Base-by-base conservation (phyloP, 1,140 invertebrate genomes). In the Zaprionus tsacasi region DNA sequence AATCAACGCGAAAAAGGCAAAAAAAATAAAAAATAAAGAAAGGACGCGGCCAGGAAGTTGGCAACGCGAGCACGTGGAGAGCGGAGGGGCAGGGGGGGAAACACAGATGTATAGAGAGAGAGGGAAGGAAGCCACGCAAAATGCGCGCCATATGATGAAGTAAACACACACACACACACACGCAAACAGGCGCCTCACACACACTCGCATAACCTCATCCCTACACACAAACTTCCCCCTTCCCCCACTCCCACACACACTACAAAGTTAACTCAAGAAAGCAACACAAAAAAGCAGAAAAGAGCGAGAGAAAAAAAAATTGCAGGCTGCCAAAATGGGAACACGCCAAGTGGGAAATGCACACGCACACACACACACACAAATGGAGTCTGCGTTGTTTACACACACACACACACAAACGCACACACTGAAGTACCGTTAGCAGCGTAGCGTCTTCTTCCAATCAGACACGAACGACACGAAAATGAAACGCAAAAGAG, bases 101-200 rank as follows among this genome's bases (percentile, higher is more conserved):
- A 17, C 63, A 35, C 6, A 45, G 40, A 45, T 45, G n/a, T 45
- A 10, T 2, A 15, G 15, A 8, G n/a, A 64, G 36, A 68, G 52
- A 83, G 71, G 64, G 82, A 85, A 86, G 81, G n/a, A n/a, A n/a
- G n/a, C n/a, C 81, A 88, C 75, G 72, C 69, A 79, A 89, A 88
- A 90, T 89, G 85, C 85, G 85, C 85, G 81, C 85, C 85, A 88
- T 88, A 88, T 88, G 85, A 88, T 81, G 80, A 67, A 70, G 78
- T 73, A 81, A 89, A 79, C 75, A 81, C 33, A 68, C 68, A 66
- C 48, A 57, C 67, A 76, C 55, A 40, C 25, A 54, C 43, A 57
- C n/a, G n/a, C n/a, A n/a, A 12, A 30, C 69, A 68, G 15, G 56
- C 57, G 25, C 48, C 55, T 27, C 60, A 73, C 66, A 81, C 33